phyloP scores from a whole-genome alignment of 2,113 vertebrate genomes.

The Tetrao urogallus region DNA sequence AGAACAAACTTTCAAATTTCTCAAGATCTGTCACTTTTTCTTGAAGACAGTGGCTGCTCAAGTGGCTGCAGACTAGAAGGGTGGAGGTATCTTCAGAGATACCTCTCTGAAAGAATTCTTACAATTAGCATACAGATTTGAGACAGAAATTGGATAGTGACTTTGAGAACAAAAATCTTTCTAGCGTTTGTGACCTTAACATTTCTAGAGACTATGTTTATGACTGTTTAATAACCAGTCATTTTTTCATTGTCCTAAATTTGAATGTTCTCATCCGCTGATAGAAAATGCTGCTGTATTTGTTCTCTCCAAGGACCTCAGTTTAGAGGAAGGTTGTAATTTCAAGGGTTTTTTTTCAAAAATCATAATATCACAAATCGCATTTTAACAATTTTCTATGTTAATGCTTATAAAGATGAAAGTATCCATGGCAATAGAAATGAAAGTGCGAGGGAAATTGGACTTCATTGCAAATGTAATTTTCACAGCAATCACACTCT shows the following conservation, averaged over 20 bases:
- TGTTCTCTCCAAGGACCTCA: not conserved
- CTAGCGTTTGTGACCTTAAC: not conserved
- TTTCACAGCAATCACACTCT: conserved; percentile 2
- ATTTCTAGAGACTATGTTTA: not conserved
- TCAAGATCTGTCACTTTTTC: not conserved
- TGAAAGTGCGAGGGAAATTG: conserved; percentile 2
- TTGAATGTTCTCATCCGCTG: not conserved
- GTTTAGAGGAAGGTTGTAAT: not conserved
- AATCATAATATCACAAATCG: not conserved
- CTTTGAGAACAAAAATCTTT: not conserved
- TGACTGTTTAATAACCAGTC: not conserved
- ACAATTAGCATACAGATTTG: not conserved
- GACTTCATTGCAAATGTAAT: not conserved
- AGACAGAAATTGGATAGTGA: not conserved
- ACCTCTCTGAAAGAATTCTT: not conserved
- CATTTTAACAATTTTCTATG: not conserved
- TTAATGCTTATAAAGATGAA: not conserved
- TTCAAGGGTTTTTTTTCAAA: not conserved
- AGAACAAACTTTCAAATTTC: not conserved
- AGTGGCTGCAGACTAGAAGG: not conserved
- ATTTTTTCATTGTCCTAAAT: not conserved
- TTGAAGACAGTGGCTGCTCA: not conserved
- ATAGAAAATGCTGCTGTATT: not conserved
- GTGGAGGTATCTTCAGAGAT: not conserved
- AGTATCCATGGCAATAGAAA: not conserved